Evolutionary conservation across 2,888 invertebrate genomes (phyloP), one percentile per base, ranked within the genome.

Genomic region (Drosophila rellima): DNA sequence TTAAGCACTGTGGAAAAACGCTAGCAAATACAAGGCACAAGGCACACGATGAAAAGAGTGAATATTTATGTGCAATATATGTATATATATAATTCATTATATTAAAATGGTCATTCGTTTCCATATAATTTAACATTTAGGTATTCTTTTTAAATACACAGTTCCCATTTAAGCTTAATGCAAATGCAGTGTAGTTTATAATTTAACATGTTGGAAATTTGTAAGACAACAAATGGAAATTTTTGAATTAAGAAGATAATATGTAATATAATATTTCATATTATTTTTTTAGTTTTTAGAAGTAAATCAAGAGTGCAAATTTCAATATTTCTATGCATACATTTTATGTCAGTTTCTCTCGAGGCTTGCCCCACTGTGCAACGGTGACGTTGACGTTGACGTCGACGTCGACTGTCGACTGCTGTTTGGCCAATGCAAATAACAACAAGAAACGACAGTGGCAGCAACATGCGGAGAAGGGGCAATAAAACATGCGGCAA

Each of bases 401-500:
- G 60, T 42, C 26, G 40, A 33, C 55, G 37, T 39, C 52, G 26
- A 29, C 48, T 29, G 61, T 37, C 33, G 20, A 23, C 63, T 54
- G 70, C 50, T 74, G 75, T 79, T 79, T 79, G 80, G 68, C 70
- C 68, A 70, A 77, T 59, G 77, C 77, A 79, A 79, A 79, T 70
- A 80, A 76, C 62, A 74, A 76, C 67, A 76, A 65, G 47, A 63
- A 65, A 52, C 45, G 59, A 60, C 67, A 52, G 42, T 54, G 55
- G 69, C 66, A 61, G 31, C 45, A 70, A 57, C 62, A 44, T 15
- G 37, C 20, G 17, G 1, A 17, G 29, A 39, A 20, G 60, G 55
- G 62, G 51, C 66, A 78, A 83, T 80, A 82, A 78, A 82, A 69
- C 76, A 72, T 64, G 45, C 69, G 51, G 54, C 71, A 71, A 73